Conservation (phyloP, 2,888 invertebrate species). For the Epistrophe eligans region DNA sequence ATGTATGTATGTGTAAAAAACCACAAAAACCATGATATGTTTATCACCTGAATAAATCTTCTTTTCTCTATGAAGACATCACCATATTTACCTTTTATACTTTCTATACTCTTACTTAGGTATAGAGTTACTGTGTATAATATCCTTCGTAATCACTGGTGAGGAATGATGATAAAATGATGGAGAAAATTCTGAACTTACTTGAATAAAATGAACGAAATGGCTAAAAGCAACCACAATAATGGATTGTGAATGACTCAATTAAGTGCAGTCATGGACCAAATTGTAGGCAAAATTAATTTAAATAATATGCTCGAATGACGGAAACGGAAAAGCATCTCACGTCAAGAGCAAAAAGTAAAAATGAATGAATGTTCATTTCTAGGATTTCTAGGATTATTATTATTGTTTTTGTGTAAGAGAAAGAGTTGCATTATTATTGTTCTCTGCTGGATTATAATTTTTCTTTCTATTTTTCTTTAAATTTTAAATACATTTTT, state of each 20-base stretch:
- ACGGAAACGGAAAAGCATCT: background rate
- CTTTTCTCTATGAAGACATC: background rate
- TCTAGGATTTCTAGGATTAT: background rate
- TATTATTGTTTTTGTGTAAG: background rate
- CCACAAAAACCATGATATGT: slow-evolving; percentile 11
- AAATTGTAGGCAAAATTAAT: slow-evolving; percentile 42
- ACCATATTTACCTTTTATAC: background rate
- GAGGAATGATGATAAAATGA: slow-evolving; percentile 50
- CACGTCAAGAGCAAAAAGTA: background rate
- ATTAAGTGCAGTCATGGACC: slow-evolving; percentile 50
- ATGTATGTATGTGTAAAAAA: background rate
- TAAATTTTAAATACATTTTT: background rate
- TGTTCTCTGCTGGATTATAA: background rate
- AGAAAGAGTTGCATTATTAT: background rate
- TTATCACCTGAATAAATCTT: slow-evolving; percentile 39
- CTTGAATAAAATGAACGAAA: slow-evolving; percentile 20
- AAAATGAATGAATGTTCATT: slow-evolving; percentile 1
- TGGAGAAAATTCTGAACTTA: slow-evolving; percentile 15
- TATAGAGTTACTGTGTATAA: too few relatives aligned
- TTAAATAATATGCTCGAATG: slow-evolving; percentile 14
- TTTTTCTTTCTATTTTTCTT: background rate
- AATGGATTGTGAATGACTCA: slow-evolving; percentile 49
- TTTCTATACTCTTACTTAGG: background rate
- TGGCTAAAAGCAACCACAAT: slow-evolving; percentile 30
- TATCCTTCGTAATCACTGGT: slow-evolving; percentile 18